These are phyloP conservation scores for Barnardius zonarius DNA, from an alignment of 2,113 vertebrate genomes.

Conservation along the genomic window DNA sequence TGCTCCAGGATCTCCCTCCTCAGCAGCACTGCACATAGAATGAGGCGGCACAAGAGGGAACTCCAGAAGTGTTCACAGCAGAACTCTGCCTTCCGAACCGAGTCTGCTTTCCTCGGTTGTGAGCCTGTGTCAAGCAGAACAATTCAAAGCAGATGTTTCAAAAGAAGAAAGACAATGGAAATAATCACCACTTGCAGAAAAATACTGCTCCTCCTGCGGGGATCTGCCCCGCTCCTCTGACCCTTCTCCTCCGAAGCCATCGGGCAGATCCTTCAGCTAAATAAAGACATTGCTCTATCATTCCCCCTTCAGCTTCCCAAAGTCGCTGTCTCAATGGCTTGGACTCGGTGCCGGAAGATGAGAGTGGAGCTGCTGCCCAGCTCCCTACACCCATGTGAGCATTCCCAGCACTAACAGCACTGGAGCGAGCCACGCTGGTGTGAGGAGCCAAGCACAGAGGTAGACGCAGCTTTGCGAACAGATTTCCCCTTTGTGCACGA, in stretches of 20 bases:
- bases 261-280: not conserved
- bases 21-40: not conserved
- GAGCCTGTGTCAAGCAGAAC: not conserved
- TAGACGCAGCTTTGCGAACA: not conserved
- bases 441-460: not conserved
- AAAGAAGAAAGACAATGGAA: not conserved
- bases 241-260: not conserved
- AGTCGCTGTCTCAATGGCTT: not conserved
- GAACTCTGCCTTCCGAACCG: not conserved
- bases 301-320: not conserved
- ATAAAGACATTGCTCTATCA: not conserved
- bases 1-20: not conserved
- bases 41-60: not conserved
- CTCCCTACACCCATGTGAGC: not conserved
- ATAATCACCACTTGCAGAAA: not conserved
- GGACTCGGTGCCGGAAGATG: not conserved
- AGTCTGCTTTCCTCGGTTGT: not conserved
- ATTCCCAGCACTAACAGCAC: not conserved
- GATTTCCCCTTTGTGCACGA: not conserved
- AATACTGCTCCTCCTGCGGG: not conserved
- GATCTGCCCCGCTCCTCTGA: not conserved
- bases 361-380: not conserved
- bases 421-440: not conserved
- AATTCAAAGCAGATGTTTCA: constrained; percentile 5
- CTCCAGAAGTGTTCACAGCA: not conserved